Evolutionary conservation across 2,888 invertebrate species (phyloP), one percentile per base, ranked within the genome.

Genomic region (Volucella zonaria): DNA sequence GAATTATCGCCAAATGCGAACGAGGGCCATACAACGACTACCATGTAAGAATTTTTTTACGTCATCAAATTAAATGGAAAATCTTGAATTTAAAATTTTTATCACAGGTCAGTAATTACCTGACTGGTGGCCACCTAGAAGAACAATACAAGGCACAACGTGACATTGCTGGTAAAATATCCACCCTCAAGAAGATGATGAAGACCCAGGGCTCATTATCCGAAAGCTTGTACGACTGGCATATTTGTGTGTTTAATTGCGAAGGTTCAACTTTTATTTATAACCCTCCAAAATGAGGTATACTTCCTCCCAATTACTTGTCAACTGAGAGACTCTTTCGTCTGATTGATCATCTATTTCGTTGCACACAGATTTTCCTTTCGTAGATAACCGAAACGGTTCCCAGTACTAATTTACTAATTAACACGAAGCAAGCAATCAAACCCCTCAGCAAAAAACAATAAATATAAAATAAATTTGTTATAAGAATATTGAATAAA

Each of bases 81-180:
- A 31, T 6, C 4, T 79, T 43, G 6, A 23, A 14, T 8, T 23
- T 14, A 43, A n/a, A 14, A 51, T 2, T 11, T 49, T 15, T 52
- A 0, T 14, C 62, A 47, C 89, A 95, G 95, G 92, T 96, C 90
- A 95, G 95, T 47, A 96, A 96, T 90, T 96, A 95, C 89, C 92
- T 96, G 86, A 95, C 95, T 87, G 94, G 93, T 12, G 95, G 95
- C 75, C 96, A 95, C 91, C 91, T 96, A 88, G 96, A 96, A 82
- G 97, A 98, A 89, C 97, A 98, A 92, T 95, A 97, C 93, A 95
- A 95, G 90, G 97, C 97, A 45, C 95, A 97, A 89, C 95, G 96
- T 83, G 95, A 96, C 88, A 92, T 98, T 85, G 96, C 97, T 81
- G 96, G 96, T 86, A 95, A 95, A 90, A 93, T 96, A 42, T 94